A percentile compares a stretch with the other conserved stretches of the same genome.
Conservation (phyloP, 2,113 vertebrate species). For the Athene noctua region DNA sequence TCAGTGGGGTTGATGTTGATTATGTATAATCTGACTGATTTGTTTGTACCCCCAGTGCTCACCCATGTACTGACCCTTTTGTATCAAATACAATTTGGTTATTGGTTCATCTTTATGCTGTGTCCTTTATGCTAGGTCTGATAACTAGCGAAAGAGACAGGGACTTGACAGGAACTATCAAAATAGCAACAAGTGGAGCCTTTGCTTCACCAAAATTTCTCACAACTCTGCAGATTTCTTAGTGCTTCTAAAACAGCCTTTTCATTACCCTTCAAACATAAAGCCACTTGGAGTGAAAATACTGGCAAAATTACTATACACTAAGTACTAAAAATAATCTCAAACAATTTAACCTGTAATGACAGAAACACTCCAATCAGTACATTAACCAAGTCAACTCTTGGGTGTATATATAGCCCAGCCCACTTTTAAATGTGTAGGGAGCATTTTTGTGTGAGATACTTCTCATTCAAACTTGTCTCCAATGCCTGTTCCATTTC, state of each 20-base stretch:
- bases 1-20: too few relatives aligned
- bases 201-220: not conserved
- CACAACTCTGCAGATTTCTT: not conserved
- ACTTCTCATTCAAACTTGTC: not conserved
- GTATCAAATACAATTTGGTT: too few relatives aligned
- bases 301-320: not conserved
- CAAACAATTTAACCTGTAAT: not conserved
- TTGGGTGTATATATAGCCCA: not conserved
- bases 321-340: not conserved
- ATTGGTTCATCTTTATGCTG: too few relatives aligned
- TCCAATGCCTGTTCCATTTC: not conserved
- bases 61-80: too few relatives aligned
- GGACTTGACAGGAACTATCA: not conserved
- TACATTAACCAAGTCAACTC: not conserved
- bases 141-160: too few relatives aligned
- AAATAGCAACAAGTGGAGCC: not conserved
- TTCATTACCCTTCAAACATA: not conserved
- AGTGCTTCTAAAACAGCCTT: not conserved
- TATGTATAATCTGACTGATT: too few relatives aligned
- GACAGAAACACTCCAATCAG: not conserved
- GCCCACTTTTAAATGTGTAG: not conserved
- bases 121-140: too few relatives aligned
- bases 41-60: too few relatives aligned
- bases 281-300: not conserved
- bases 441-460: not conserved